Evolutionary conservation across 2,888 invertebrate genomes (phyloP).

Genomic region (Xanthorhoe designata): DNA sequence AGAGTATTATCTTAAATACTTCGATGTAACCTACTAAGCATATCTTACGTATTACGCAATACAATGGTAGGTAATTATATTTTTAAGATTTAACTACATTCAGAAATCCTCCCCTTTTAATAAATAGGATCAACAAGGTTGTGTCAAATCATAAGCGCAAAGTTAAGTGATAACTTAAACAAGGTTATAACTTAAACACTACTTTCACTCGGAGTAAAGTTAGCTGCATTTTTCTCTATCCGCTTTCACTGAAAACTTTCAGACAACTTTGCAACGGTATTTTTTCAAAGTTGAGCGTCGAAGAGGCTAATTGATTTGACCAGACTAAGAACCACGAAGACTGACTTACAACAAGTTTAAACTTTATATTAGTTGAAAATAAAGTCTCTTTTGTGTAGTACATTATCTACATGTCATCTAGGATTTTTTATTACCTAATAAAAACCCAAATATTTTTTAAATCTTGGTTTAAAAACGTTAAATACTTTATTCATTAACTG

Average conservation of each 20-base stretch:
- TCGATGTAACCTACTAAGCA: too few species aligned
- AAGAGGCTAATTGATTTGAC: constrained; percentile 19
- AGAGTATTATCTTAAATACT: too few species aligned
- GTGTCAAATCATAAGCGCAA: constrained; percentile 16
- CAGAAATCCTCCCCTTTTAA: background rate
- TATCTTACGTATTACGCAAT: too few species aligned
- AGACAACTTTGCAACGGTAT: constrained; percentile 53
- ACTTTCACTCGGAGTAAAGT: constrained; percentile 73
- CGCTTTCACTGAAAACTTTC: constrained; percentile 74
- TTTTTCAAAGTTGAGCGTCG: constrained; percentile 39
- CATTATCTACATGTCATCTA: too few species aligned
- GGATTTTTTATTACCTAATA: too few species aligned
- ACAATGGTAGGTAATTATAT: too few species aligned
- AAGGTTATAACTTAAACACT: constrained; percentile 20
- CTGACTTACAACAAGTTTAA: background rate
- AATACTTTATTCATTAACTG: too few species aligned
- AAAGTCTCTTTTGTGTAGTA: too few species aligned
- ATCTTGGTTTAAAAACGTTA: background rate
- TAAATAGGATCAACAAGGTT: background rate
- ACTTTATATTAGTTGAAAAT: too few species aligned
- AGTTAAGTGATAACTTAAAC: constrained; percentile 24
- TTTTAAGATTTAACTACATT: too few species aligned
- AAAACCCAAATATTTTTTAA: too few species aligned
- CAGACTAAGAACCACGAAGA: background rate
- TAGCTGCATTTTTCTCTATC: constrained; percentile 78